Evolutionary conservation across 2,888 invertebrate species (phyloP).

Genomic region (Meganola albula): DNA sequence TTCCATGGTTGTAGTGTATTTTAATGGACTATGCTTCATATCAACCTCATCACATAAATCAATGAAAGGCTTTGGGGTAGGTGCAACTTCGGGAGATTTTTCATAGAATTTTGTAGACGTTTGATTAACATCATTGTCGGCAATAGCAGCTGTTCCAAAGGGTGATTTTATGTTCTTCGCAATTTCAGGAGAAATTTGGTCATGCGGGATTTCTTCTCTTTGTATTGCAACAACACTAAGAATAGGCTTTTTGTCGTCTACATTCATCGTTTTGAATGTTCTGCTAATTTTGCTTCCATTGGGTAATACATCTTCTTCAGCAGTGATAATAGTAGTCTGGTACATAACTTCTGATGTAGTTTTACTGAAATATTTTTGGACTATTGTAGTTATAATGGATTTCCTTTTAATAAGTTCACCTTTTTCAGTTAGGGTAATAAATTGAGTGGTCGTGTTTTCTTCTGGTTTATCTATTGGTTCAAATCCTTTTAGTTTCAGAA

Average conservation of each 20-base stretch:
- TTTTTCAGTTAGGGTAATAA: constrained; percentile 13
- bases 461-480: constrained; percentile 17
- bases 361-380: constrained; percentile 18
- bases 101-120: too few species aligned
- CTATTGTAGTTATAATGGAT: constrained; percentile 15
- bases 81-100: too few species aligned
- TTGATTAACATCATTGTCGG: too few species aligned
- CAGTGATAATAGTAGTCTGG: constrained; percentile 11
- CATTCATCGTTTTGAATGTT: constrained; percentile 11
- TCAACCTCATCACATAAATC: too few species aligned
- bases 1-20: too few species aligned
- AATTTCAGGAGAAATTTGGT: too few species aligned
- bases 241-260: constrained; percentile 6
- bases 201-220: too few species aligned
- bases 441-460: constrained; percentile 13
- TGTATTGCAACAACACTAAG: neutral
- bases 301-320: constrained; percentile 8
- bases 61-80: too few species aligned
- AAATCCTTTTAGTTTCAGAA: constrained; percentile 15
- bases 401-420: constrained; percentile 16
- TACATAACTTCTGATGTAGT: constrained; percentile 12
- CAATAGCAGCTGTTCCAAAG: too few species aligned
- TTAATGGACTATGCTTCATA: too few species aligned
- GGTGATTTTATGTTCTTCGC: too few species aligned
- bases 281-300: constrained; percentile 19